Evolutionary conservation across 30 jellyfish, hydroid and myxozoan genomes (phyloP).

Genomic region (Morbakka virulenta): DNA sequence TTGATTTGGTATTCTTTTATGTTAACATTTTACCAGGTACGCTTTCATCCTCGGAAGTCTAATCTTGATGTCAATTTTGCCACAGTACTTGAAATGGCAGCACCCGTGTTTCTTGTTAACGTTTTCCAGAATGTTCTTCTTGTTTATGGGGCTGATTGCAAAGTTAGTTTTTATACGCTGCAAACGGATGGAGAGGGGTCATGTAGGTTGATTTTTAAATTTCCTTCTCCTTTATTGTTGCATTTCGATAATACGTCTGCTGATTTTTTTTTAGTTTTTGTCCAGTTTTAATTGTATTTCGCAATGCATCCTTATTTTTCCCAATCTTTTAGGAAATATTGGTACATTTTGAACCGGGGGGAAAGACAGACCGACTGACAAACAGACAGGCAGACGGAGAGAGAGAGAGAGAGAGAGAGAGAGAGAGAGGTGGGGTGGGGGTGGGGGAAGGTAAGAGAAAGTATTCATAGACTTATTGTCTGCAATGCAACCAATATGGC

Average conservation of each 20-base stretch:
- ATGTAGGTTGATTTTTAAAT: conserved; percentile 46
- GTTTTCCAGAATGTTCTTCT: conserved; percentile 64
- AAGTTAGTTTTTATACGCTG: conserved; percentile 65
- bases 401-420: no score
- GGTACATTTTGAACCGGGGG: no score
- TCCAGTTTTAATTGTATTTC: no score
- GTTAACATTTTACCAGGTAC: conserved; percentile 49
- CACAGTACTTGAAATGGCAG: conserved; percentile 30
- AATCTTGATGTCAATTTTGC: conserved; percentile 74
- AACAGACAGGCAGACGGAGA: no score
- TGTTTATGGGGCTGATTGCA: conserved; percentile 82
- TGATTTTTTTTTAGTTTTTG: neutral
- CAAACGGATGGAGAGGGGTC: conserved; percentile 27
- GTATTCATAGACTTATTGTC: no score
- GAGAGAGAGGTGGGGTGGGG: no score
- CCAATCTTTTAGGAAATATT: no score
- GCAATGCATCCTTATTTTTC: no score
- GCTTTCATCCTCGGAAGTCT: conserved; percentile 63
- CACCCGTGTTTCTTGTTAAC: conserved; percentile 82
- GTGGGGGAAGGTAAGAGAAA: no score
- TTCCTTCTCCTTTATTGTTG: neutral
- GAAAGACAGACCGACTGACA: no score
- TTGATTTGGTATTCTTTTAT: neutral
- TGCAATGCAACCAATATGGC: no score
- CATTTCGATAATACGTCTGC: neutral